phyloP scores from a whole-genome alignment of 2,797 vertebrate genomes.

The Monodelphis domestica region DNA sequence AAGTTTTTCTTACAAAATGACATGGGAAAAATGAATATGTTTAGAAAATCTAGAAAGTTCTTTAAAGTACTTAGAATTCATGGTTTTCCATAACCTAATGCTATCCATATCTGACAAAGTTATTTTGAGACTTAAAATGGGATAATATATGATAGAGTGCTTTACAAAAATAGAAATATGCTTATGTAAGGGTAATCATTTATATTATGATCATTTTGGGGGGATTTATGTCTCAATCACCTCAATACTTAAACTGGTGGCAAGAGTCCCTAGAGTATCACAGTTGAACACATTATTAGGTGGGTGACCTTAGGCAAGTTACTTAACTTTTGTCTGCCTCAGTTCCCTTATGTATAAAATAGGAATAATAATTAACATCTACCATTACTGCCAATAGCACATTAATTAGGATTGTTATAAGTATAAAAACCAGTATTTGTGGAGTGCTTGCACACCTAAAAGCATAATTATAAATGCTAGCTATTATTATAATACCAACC shows the following conservation, averaged over 20 bases:
- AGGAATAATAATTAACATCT: neutral
- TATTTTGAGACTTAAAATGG: neutral
- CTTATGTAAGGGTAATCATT: neutral
- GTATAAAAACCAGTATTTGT: neutral
- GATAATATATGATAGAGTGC: neutral
- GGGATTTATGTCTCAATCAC: neutral
- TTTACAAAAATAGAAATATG: neutral
- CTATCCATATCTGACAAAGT: neutral
- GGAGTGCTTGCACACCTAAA: neutral
- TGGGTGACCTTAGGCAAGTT: too few relatives aligned
- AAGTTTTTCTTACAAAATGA: neutral
- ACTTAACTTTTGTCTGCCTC: neutral
- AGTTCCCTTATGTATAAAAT: neutral
- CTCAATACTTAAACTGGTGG: neutral
- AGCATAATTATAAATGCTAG: neutral
- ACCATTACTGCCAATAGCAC: neutral
- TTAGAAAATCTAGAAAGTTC: neutral
- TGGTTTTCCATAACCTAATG: neutral
- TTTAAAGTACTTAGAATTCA: conserved; percentile 1
- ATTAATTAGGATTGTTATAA: too few relatives aligned
- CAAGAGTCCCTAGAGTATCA: neutral
- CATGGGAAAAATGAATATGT: conserved; percentile 38
- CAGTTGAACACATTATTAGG: neutral
- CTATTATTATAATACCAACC: neutral
- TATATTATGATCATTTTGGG: neutral